phyloP scores from a whole-genome alignment of 2,888 invertebrate genomes.

The Scrobipalpa costella region DNA sequence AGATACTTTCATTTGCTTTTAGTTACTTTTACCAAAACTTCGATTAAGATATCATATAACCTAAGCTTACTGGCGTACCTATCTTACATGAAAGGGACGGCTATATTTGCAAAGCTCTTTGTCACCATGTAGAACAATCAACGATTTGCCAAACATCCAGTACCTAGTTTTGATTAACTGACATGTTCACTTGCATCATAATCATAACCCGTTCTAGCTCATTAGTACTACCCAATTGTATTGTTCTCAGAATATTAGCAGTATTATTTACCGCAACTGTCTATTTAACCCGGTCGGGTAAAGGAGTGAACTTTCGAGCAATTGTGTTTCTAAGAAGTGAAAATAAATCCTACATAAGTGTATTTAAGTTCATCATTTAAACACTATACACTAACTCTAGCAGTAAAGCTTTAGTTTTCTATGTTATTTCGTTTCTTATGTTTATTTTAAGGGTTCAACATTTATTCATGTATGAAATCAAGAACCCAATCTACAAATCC shows the following conservation, averaged over 20 bases:
- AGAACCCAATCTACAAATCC: too few species aligned
- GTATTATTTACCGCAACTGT: constrained; percentile 60
- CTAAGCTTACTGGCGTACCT: too few species aligned
- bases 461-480: too few species aligned
- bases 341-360: background rate
- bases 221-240: constrained; percentile 74
- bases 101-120: background rate
- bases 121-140: background rate
- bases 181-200: constrained; percentile 41
- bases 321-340: background rate
- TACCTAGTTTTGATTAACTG: background rate
- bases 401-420: too few species aligned
- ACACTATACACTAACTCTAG: too few species aligned
- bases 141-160: constrained; percentile 12
- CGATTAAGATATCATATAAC: too few species aligned
- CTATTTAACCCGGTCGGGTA: constrained; percentile 50
- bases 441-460: too few species aligned
- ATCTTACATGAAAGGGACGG: background rate
- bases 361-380: too few species aligned
- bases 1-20: too few species aligned
- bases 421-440: too few species aligned
- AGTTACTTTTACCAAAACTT: too few species aligned
- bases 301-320: background rate
- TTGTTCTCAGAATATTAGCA: constrained; percentile 69
- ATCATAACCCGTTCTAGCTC: constrained; percentile 54